Conservation (phyloP, 1,140 invertebrate genomes). For the Himalopsyche phryganea region DNA sequence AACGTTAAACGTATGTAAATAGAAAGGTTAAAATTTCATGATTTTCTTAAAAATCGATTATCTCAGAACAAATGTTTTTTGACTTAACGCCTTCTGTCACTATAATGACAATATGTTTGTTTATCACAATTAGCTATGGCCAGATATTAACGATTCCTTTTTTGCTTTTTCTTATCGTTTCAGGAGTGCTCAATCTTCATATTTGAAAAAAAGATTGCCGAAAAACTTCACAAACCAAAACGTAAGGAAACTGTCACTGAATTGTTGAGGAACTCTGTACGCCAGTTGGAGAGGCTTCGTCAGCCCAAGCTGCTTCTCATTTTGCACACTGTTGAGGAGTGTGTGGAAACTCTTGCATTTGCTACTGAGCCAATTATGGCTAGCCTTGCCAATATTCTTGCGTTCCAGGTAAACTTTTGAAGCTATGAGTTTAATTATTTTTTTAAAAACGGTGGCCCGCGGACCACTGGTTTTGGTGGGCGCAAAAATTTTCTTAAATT, state of each 20-base stretch:
- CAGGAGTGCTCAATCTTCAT: constrained; percentile 95
- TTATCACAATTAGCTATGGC: no score
- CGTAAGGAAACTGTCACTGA: constrained; percentile 89
- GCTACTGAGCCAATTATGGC: constrained; percentile 85
- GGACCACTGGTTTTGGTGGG: no score
- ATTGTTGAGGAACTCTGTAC: constrained; percentile 76
- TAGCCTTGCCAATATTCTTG: constrained; percentile 83
- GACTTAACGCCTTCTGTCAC: no score
- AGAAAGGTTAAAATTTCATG: no score
- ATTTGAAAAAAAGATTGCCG: constrained; percentile 90
- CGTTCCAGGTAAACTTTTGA: constrained; percentile 60
- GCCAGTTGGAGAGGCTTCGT: constrained; percentile 77
- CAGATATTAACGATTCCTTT: no score
- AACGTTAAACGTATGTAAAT: no score
- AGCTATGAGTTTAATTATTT: neutral
- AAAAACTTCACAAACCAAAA: constrained; percentile 92
- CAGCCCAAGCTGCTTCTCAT: constrained; percentile 82
- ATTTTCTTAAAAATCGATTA: no score
- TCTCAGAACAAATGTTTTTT: no score
- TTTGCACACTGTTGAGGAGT: constrained; percentile 75
- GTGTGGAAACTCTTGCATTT: constrained; percentile 83
- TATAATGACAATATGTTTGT: no score
- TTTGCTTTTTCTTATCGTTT: constrained; percentile 46
- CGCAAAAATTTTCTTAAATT: no score
- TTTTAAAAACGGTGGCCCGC: no score